A percentile compares a stretch with the other conserved stretches of the same genome.
Evolutionary conservation across 2,113 vertebrate species (phyloP).

Genomic region (Osmerus mordax): DNA sequence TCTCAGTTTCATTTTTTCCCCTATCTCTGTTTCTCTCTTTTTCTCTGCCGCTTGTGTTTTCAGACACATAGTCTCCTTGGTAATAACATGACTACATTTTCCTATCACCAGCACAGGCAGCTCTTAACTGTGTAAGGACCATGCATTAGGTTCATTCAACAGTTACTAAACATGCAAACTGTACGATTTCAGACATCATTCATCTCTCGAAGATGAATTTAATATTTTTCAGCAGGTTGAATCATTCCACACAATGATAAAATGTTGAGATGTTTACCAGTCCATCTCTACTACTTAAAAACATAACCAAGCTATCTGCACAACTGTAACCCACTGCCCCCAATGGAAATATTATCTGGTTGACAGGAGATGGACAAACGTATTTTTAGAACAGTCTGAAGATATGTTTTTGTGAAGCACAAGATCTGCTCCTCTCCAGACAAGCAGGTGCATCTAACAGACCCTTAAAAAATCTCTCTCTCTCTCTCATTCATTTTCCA

Average conservation of each 20-base stretch:
- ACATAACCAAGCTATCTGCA: too few relatives aligned
- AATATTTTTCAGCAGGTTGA: too few relatives aligned
- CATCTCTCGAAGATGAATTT: too few relatives aligned
- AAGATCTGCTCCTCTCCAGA: neutral
- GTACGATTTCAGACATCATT: too few relatives aligned
- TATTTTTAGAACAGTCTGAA: neutral
- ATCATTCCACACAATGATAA: neutral
- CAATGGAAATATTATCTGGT: neutral
- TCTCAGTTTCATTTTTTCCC: slow-evolving; percentile 14
- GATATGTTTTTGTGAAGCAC: neutral
- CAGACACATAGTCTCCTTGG: slow-evolving; percentile 33
- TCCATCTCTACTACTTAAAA: neutral
- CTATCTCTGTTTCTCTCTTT: neutral
- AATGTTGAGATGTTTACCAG: neutral
- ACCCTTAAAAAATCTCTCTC: neutral
- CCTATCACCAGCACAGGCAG: neutral
- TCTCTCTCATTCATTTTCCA: neutral
- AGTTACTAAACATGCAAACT: neutral
- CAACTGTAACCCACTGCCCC: neutral
- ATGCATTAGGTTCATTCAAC: neutral
- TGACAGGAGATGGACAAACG: neutral
- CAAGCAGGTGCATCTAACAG: neutral
- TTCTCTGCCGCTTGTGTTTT: neutral
- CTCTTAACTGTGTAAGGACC: neutral
- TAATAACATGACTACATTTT: slow-evolving; percentile 33